Percentiles rank a stretch among this genome's conserved stretches.
phyloP scores from a whole-genome alignment of 2,797 vertebrate genomes.

The Syngnathus acus region DNA sequence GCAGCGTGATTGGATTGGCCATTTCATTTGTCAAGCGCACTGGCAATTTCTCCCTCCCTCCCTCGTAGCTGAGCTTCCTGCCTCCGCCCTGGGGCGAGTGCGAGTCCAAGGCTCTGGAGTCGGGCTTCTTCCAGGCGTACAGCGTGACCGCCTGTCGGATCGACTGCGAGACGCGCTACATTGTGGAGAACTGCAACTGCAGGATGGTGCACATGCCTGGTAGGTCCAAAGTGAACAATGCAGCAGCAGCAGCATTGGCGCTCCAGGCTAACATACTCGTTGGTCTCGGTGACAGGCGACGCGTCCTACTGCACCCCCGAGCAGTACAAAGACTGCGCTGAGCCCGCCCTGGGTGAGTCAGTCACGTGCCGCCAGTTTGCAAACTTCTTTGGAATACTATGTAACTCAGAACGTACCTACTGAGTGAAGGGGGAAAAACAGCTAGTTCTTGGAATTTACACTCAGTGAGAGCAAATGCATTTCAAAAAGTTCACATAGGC shows the following conservation, averaged over 20 bases:
- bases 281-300: conserved; percentile 73
- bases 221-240: conserved; percentile 37
- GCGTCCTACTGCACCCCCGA: conserved; percentile 96
- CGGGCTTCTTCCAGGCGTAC: conserved; percentile 92
- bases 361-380: conserved; percentile 18
- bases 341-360: conserved; percentile 84
- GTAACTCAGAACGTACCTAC: too few species aligned
- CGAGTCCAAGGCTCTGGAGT: conserved; percentile 82
- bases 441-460: neutral
- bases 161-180: conserved; percentile 95
- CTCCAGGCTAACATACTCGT: neutral
- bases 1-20: neutral
- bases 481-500: neutral
- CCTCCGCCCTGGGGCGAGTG: conserved; percentile 96
- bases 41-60: neutral
- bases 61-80: conserved; percentile 85
- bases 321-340: conserved; percentile 97
- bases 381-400: too few species aligned
- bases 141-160: conserved; percentile 95
- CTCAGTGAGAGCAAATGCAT: neutral
- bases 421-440: too few species aligned
- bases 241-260: too few species aligned
- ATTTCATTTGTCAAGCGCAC: neutral
- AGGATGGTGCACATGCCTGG: conserved; percentile 98
- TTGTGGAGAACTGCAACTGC: conserved; percentile 98